Evolutionary conservation across 2,113 vertebrate species (phyloP).

Genomic region (Lanius ludovicianus): DNA sequence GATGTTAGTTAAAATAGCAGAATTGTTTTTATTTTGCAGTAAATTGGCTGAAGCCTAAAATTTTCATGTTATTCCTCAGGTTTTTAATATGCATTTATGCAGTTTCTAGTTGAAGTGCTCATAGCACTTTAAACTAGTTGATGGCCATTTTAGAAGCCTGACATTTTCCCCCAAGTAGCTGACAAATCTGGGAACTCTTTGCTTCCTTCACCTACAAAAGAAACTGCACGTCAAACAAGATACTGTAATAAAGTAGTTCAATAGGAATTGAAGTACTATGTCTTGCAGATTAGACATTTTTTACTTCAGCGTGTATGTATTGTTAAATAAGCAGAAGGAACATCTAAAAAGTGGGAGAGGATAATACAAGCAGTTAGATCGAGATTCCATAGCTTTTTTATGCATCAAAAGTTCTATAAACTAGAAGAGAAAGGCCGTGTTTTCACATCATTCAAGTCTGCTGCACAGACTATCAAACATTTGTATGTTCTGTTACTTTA

Average conservation of each 20-base stretch:
- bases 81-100: background rate
- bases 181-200: background rate
- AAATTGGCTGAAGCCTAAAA: background rate
- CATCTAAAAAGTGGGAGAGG: background rate
- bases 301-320: background rate
- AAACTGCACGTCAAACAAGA: background rate
- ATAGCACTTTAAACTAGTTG: background rate
- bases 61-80: background rate
- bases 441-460: background rate
- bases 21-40: background rate
- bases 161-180: background rate
- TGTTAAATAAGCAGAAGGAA: background rate
- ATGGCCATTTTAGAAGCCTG: background rate
- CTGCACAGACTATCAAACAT: background rate
- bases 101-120: background rate
- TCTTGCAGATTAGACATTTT: background rate
- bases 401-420: background rate
- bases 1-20: background rate
- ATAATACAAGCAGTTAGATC: background rate
- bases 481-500: background rate
- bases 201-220: background rate
- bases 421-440: background rate
- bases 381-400: background rate
- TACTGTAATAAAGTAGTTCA: background rate
- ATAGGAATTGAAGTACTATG: background rate